Conservation (phyloP, 2,113 vertebrate genomes). For the Myanophis thanlyinensis region DNA sequence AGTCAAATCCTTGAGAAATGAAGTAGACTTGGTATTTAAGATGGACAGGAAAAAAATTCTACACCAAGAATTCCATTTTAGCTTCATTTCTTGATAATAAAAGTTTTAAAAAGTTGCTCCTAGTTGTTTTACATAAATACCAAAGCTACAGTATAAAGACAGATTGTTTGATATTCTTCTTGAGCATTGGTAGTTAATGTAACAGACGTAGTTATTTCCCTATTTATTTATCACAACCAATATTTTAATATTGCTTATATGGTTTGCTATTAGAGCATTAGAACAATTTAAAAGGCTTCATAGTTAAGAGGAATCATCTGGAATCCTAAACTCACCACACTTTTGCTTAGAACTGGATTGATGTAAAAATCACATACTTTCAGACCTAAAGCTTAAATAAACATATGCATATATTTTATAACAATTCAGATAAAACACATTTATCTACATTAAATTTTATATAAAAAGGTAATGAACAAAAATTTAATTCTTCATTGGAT, state of each 20-base stretch:
- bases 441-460: neutral
- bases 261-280: neutral
- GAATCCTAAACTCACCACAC: neutral
- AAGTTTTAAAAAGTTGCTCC: neutral
- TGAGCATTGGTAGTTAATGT: neutral
- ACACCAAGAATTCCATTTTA: neutral
- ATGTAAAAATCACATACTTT: neutral
- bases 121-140: neutral
- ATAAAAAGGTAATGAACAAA: neutral
- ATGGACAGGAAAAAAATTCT: neutral
- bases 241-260: neutral
- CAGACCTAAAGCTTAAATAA: neutral
- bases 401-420: neutral
- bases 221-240: neutral
- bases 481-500: neutral
- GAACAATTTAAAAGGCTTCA: neutral
- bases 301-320: neutral
- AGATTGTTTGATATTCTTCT: neutral
- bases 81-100: neutral
- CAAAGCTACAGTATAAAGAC: neutral
- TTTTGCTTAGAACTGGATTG: neutral
- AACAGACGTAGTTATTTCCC: neutral
- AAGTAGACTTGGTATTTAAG: neutral
- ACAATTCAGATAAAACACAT: neutral
- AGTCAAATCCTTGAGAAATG: neutral